These are phyloP conservation scores for Caretta caretta DNA, from an alignment of 2,113 vertebrate species.

Conservation along the genomic window DNA sequence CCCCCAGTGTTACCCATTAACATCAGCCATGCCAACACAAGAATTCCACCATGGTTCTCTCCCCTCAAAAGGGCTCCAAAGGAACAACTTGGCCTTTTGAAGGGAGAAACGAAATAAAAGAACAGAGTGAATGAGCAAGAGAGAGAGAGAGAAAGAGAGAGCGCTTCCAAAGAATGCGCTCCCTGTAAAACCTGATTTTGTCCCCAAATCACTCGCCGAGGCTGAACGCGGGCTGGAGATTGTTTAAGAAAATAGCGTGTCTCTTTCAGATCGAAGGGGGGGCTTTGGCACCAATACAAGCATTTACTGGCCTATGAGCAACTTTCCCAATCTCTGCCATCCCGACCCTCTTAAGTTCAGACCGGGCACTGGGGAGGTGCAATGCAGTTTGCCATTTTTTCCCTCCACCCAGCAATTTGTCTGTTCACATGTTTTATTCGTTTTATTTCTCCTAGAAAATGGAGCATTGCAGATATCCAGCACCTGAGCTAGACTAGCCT, in stretches of 20 bases:
- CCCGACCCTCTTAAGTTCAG: constrained; percentile 56
- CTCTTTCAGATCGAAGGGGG: constrained; percentile 9
- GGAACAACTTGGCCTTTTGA: constrained; percentile 63
- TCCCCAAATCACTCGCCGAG: constrained; percentile 57
- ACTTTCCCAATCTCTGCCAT: constrained; percentile 52
- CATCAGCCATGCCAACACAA: constrained; percentile 70
- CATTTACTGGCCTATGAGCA: constrained; percentile 15
- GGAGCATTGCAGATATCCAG: not conserved
- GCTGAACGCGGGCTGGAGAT: constrained; percentile 49
- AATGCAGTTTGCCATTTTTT: constrained; percentile 36
- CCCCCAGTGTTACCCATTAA: constrained; percentile 77
- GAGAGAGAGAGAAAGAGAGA: constrained; percentile 46
- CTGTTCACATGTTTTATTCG: constrained; percentile 8
- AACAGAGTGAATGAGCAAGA: constrained; percentile 53
- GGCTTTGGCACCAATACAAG: not conserved
- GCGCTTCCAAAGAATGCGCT: constrained; percentile 66
- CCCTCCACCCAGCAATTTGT: constrained; percentile 40
- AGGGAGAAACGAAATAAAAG: constrained; percentile 22
- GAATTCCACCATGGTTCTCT: constrained; percentile 70
- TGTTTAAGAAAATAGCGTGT: constrained; percentile 36
- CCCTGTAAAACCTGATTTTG: constrained; percentile 67
- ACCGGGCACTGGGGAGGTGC: constrained; percentile 9
- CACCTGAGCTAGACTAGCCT: not conserved
- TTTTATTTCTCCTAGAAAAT: constrained; percentile 40
- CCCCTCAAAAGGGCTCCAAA: constrained; percentile 66